Percentiles rank a stretch among this genome's conserved stretches.
These are phyloP conservation scores for Anguilla japonica DNA, from an alignment of 2,113 vertebrate species.

Conservation along the genomic window DNA sequence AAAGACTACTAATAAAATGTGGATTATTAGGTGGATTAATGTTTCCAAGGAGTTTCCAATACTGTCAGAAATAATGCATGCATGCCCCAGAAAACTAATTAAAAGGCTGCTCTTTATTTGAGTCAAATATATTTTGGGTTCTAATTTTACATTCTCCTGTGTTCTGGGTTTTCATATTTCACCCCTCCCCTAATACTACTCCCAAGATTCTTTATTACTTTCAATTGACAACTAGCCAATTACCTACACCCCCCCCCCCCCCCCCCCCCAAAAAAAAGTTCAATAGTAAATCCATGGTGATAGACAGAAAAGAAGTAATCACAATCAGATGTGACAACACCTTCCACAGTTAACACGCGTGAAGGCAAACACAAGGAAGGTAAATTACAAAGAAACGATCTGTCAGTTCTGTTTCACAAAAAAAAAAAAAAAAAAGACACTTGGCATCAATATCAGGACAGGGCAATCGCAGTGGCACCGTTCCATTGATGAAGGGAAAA, in stretches of 20 bases:
- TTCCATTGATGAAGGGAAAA: slow-evolving; percentile 31
- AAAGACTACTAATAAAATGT: slow-evolving; percentile 47
- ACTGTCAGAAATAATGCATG: slow-evolving; percentile 52
- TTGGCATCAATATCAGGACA: slow-evolving; percentile 37
- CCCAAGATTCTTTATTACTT: neutral
- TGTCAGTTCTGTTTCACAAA: neutral
- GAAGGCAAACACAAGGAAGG: neutral
- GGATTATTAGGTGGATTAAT: slow-evolving; percentile 41
- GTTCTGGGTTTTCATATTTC: slow-evolving; percentile 37
- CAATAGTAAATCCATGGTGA: neutral
- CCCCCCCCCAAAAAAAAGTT: neutral
- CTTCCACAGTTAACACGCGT: neutral
- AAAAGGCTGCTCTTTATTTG: slow-evolving; percentile 39
- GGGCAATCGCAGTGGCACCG: slow-evolving; percentile 40
- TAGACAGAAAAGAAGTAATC: neutral
- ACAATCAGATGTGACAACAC: neutral
- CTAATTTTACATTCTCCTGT: slow-evolving; percentile 59
- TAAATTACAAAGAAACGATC: neutral
- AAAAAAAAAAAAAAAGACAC: neutral
- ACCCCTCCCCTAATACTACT: neutral
- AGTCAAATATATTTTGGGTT: slow-evolving; percentile 42
- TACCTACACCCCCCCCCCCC: neutral
- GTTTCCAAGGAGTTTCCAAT: slow-evolving; percentile 42
- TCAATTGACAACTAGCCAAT: neutral
- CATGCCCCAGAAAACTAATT: slow-evolving; percentile 51